Base-by-base conservation (phyloP, 2,113 vertebrate genomes). In the Mixornis gularis region DNA sequence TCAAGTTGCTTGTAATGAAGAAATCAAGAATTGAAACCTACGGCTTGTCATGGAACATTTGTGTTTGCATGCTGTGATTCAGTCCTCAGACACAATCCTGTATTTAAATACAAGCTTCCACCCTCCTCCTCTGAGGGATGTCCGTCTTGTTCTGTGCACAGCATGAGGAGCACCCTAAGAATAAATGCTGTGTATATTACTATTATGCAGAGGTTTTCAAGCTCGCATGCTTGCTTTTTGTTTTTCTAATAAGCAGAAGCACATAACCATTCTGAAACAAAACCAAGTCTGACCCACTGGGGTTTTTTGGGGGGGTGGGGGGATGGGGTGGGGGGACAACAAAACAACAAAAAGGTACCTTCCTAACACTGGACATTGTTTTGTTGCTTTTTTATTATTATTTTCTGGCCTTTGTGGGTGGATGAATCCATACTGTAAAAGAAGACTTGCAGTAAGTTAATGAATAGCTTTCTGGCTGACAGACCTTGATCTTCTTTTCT, bases 111-210 rank as follows among this genome's bases (percentile, higher is more conserved):
- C 19, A 59, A 81, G 29, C 8, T 70, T 65, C 30, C 46, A 81
- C 0, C 0, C 14, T 79, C 34, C 51, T 66, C 32, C 65, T 63
- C 51, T 0, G 0, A 44, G 44, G 43, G 17, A 34, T 58, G 2
- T 29, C 40, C 55, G 13, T 21, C 48, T 66, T 4, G 0, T 34
- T 86, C 34, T 38, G 8, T 38, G 29, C 20, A 29, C 17, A 62
- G 44, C 9, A 80, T 59, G 12, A 72, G 34, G 1, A 72, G 5
- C 2, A 52, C 30, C 19, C 24, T 25, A 40, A n/a, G 30, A 88
- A 58, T 30, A 89, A 76, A 32, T 29, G 8, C 3, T 5, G 1
- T 34, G 27, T 65, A 27, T 53, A 53, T 2, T 2, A 62, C 4
- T 48, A 24, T 55, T 55, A 9, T 10, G 22, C 10, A 32, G 12